Base-by-base conservation (phyloP, 1,140 invertebrate species). In the Drosophila busckii region DNA sequence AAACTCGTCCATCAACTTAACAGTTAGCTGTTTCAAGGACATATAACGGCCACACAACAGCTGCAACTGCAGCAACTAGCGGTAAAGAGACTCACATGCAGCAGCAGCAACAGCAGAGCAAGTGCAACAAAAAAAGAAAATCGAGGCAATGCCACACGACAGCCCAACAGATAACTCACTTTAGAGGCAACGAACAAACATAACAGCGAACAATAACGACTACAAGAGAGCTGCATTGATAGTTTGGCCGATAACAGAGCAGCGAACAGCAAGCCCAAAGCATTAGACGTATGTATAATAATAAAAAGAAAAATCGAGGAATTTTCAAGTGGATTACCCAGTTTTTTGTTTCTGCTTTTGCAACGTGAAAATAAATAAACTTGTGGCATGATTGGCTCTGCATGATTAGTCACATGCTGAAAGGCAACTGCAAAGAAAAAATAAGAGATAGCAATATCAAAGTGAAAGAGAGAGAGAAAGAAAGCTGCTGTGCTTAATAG, bases 281-380 rank as follows among this genome's bases (percentile, higher is more conserved):
- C 46, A 42, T 9, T 26, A 44, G 34, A 22, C 40, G 31, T 44
- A 54, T 26, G 38, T 48, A 54, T 65, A 65, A 53, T 40, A 35
- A 70, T 45, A 52, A 48, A 58, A 67, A 68, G 67, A 68, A 75
- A 78, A 75, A 75, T 80, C 64, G 75, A 82, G 75, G 75, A 82
- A 80, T 80, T 80, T 80, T 75, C 69, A 75, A 80, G 75, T 80
- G 75, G 75, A 80, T 80, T 82, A 82, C 75, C 75, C 64, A 80
- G 75, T 80, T 80, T 80, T 75, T n/a, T 49, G 10, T 37, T n/a
- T 13, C 28, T 42, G 63, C 53, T 49, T 62, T 37, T 78, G 73
- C 68, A 78, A 80, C 34, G 75, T 78, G 73, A 78, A 78, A 78
- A 78, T 78, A 78, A 78, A 78, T 80, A 80, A 80, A 80, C 75